Evolutionary conservation across 2,797 vertebrate genomes (phyloP).

Genomic region (Apodemus agrarius): DNA sequence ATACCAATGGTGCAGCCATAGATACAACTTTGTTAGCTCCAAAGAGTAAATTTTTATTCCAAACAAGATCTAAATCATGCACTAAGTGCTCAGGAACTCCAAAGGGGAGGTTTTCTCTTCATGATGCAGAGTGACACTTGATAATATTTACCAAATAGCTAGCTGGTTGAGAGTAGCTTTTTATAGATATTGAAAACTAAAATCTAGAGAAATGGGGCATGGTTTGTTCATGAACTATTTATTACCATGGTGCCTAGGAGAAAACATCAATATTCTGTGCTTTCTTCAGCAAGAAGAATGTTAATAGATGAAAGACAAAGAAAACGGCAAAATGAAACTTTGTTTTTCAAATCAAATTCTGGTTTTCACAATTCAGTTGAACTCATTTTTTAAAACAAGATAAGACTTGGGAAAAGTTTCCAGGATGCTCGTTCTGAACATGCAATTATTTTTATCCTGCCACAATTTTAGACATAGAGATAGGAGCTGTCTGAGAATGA

Average conservation of each 20-base stretch:
- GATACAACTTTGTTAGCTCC: background rate
- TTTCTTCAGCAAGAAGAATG: background rate
- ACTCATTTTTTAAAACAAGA: constrained; percentile 2
- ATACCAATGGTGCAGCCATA: background rate
- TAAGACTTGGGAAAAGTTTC: constrained; percentile 2
- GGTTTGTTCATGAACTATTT: background rate
- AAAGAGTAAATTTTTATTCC: background rate
- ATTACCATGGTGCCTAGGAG: background rate
- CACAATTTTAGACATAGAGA: background rate
- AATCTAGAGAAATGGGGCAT: constrained; percentile 31
- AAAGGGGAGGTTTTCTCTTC: background rate
- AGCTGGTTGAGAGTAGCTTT: background rate
- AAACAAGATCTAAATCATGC: background rate
- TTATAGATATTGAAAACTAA: constrained; percentile 50
- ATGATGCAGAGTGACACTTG: background rate
- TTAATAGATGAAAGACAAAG: constrained; percentile 34
- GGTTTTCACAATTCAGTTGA: constrained; percentile 43
- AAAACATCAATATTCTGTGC: constrained; percentile 12
- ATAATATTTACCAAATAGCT: background rate
- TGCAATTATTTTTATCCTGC: constrained; percentile 52
- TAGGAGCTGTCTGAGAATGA: constrained; percentile 32
- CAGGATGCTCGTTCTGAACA: constrained; percentile 25
- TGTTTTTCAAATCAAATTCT: background rate
- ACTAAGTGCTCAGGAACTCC: background rate
- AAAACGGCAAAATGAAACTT: background rate